Base-by-base conservation (phyloP, 2,113 vertebrate genomes). In the Hiodon tergisus region DNA sequence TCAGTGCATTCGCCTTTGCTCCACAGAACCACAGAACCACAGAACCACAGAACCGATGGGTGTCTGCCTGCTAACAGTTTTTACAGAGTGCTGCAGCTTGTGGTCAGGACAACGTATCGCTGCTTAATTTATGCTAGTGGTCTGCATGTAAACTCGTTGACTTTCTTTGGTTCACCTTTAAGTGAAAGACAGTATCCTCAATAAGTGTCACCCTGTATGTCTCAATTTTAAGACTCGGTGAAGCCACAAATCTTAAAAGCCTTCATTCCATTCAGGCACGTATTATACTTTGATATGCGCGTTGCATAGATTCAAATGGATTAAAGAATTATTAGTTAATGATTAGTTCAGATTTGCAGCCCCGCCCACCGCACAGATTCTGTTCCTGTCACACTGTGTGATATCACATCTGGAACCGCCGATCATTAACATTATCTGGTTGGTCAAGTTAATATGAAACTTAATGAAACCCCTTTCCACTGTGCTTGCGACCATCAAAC, bases 211-310 rank as follows among this genome's bases (percentile, higher is more conserved):
- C 3, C 6, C 17, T 58, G 8, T 2, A 59, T 71, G 31, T 59
- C 46, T 58, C 57, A 8, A 58, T 71, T 58, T 60, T 47, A 48
- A 59, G n/a, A 3, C 17, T 71, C 48, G 70, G n/a, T n/a, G 70
- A 59, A 7, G 55, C 14, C 70, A n/a, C 57, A 71, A 47, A 71
- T 47, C 55, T 71, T 71, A 47, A 71, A 71, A 48, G 14, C 16
- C 6, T 10, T 6, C 46, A 47, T 14, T 11, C 55, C 7, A 46
- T 50, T 1, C 69, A 71, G 10, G 10, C 51, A 50, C 5, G 48
- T 47, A 9, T 50, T 11, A 10, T 47, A 71, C 53, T 58, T 58
- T 17, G 31, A 31, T 31, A 31, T 31, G 31, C 2, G 31, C 31
- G 31, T 31, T 31, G 31, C 31, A 31, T 31, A 31, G 31, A 31